Evolutionary conservation across 1,140 invertebrate genomes (phyloP), one percentile per base, ranked within the genome.

Genomic region (Drosophila guanche): DNA sequence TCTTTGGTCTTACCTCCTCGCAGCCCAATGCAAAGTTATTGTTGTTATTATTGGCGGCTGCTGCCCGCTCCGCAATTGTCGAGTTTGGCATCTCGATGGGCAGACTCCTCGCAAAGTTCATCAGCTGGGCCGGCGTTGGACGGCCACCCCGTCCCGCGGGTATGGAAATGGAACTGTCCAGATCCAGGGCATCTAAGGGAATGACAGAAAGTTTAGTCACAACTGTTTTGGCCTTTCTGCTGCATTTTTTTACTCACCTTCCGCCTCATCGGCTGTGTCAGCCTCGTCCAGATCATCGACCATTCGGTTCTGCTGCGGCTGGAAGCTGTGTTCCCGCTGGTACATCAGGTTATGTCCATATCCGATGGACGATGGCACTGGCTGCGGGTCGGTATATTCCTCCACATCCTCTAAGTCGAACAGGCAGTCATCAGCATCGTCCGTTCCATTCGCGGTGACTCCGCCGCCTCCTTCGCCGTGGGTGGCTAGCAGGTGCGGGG

Each of bases 341-440:
- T 66, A 62, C 10, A 67, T 48, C 54, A 55, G 51, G 8, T 14
- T 54, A 14, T 48, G 62, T 41, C 37, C 22, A 10, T 55, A 62
- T 1, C 33, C 33, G 40, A n/a, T 62, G 0, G 57, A 53, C 7
- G 52, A 46, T 16, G 51, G 48, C 56, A 68, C 41, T 6, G 68
- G 45, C 40, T 72, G 71, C 23, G 27, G 29, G 55, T 16, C 12
- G 63, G 47, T 37, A 2, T 37, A 37, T 4, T 58, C 68, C 57
- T 91, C 78, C 22, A 89, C 76, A 59, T 90, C 90, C 54, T 91
- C 90, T 69, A 91, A 53, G 56, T 91, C 90, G 43, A 91, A 91
- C 12, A 89, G 66, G 14, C 88, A 90, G 45, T 91, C 89, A 48
- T 89, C 88, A 6, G 79, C 76, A 14, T 77, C 75, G n/a, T 85